phyloP scores from a whole-genome alignment of 92 coral and sea anemone species.

The Parazoanthus atlanticus region DNA sequence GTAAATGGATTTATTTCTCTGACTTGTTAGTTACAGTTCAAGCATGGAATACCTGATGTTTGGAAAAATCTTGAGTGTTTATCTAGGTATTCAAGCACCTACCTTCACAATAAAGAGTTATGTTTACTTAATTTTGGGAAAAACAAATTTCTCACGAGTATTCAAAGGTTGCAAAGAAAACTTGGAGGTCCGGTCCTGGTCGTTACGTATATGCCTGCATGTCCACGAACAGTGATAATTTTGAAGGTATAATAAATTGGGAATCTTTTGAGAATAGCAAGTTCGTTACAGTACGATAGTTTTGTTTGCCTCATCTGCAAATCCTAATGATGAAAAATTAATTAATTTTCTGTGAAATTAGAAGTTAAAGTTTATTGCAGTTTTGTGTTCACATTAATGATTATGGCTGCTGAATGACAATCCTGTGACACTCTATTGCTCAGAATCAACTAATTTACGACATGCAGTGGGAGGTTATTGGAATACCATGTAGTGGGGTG shows the following conservation, averaged over 20 bases:
- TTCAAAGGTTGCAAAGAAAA: background rate
- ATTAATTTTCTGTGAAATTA: background rate
- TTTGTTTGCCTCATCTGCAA: no score
- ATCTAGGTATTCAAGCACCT: constrained; percentile 9
- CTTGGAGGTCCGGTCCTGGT: constrained; percentile 16
- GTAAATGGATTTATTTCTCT: background rate
- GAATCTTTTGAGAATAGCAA: background rate
- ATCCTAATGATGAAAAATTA: background rate
- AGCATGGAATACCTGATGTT: constrained; percentile 7
- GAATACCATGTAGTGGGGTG: no score
- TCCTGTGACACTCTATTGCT: no score
- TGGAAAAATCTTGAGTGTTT: constrained; percentile 29
- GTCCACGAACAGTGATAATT: no score
- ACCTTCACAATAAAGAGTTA: constrained; percentile 6
- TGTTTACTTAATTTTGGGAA: constrained; percentile 21
- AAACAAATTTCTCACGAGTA: constrained; percentile 5
- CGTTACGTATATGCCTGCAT: no score
- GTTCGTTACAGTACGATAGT: background rate
- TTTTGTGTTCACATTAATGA: no score
- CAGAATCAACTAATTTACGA: no score
- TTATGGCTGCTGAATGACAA: no score
- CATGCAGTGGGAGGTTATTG: no score
- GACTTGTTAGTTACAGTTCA: background rate
- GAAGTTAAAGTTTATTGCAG: no score
- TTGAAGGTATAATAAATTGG: background rate